Evolutionary conservation across 2,113 vertebrate genomes (phyloP).

Genomic region (Grammomys surdaster): DNA sequence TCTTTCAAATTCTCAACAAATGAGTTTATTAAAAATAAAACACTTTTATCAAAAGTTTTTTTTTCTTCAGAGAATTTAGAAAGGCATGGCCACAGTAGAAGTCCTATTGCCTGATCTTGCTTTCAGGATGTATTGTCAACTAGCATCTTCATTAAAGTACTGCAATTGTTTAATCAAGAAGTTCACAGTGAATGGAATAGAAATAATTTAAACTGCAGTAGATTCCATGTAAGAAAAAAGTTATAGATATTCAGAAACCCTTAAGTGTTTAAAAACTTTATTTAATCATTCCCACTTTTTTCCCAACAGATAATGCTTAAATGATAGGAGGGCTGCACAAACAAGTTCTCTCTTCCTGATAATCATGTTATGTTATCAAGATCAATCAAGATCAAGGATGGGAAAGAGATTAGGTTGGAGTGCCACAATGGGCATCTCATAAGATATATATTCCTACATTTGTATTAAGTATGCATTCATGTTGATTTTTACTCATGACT

Average conservation of each 20-base stretch:
- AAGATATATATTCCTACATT: neutral
- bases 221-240: neutral
- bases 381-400: neutral
- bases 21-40: neutral
- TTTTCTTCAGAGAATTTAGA: neutral
- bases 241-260: neutral
- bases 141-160: neutral
- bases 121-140: neutral
- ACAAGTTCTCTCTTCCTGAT: neutral
- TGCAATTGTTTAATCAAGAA: rapidly evolving
- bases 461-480: neutral
- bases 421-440: neutral
- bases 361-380: neutral
- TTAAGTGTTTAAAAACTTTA: neutral
- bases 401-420: neutral
- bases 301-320: neutral
- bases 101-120: neutral
- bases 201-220: slow-evolving; percentile 8
- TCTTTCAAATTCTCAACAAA: neutral
- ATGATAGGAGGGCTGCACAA: neutral
- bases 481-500: neutral
- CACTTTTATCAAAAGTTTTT: neutral
- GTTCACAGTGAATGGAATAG: neutral
- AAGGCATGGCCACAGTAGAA: neutral
- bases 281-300: neutral